These are phyloP conservation scores for Prolemur simus DNA, from an alignment of 2,113 vertebrate genomes.

Conservation along the genomic window DNA sequence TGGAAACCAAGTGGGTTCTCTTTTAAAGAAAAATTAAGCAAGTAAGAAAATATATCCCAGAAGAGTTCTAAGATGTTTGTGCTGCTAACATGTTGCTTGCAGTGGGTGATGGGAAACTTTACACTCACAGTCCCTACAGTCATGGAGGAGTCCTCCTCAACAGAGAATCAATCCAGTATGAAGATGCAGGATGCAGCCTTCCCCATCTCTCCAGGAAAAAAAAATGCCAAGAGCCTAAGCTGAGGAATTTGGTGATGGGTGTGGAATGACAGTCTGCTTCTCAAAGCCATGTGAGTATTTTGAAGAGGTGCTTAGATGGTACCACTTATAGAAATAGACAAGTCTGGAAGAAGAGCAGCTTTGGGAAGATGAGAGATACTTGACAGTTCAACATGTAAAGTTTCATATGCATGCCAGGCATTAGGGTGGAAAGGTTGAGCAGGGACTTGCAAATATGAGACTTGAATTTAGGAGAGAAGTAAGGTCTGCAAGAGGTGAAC, in stretches of 20 bases:
- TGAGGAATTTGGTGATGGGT: background rate
- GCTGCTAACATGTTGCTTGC: background rate
- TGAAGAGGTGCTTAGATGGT: background rate
- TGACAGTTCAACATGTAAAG: background rate
- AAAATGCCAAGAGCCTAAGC: background rate
- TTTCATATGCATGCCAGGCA: background rate
- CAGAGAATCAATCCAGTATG: background rate
- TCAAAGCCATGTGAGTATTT: background rate
- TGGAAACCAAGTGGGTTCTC: background rate
- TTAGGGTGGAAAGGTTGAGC: background rate
- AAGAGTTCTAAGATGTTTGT: background rate
- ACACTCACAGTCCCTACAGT: background rate
- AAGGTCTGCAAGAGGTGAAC: background rate
- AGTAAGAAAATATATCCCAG: background rate
- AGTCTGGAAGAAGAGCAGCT: background rate
- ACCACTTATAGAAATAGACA: background rate
- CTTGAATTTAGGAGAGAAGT: background rate
- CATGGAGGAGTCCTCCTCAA: background rate
- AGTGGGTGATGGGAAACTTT: background rate
- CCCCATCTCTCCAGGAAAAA: background rate
- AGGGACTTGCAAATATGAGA: background rate
- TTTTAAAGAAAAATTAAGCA: slow-evolving; percentile 16
- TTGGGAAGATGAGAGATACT: background rate
- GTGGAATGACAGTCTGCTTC: background rate
- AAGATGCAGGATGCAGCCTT: background rate